Evolutionary conservation across 1,140 invertebrate genomes (phyloP).

Genomic region (Lordiphosa collinella): DNA sequence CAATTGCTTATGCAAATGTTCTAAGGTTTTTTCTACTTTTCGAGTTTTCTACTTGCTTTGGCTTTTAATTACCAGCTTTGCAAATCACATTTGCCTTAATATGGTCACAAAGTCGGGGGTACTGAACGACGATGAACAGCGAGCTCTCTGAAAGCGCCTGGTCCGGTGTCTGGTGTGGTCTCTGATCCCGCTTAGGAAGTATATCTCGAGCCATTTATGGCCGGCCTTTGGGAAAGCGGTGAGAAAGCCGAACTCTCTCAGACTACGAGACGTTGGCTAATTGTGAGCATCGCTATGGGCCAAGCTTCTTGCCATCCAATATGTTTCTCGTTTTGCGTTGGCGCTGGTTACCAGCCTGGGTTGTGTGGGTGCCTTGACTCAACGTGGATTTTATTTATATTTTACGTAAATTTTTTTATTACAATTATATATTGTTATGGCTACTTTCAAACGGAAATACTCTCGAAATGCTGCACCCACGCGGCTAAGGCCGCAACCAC

Average conservation of each 20-base stretch:
- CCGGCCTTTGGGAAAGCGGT: conserved; percentile 54
- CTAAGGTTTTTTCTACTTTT: conserved; percentile 24
- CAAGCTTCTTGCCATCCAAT: conserved; percentile 41
- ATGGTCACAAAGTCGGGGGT: conserved; percentile 54
- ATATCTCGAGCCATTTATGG: conserved; percentile 54
- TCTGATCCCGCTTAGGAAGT: conserved; percentile 56
- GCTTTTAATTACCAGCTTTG: conserved; percentile 70
- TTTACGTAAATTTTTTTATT: conserved; percentile 76
- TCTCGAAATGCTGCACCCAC: conserved; percentile 63
- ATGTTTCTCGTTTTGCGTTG: conserved; percentile 13
- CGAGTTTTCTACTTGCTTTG: conserved; percentile 45
- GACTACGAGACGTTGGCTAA: conserved; percentile 39
- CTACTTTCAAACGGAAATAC: conserved; percentile 74
- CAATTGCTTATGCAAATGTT: conserved; percentile 66
- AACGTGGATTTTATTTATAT: conserved; percentile 73
- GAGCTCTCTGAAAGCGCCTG: not conserved
- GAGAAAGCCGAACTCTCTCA: conserved; percentile 64
- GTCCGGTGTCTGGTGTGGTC: conserved; percentile 3
- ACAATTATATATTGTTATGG: conserved; percentile 70
- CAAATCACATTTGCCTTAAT: conserved; percentile 69
- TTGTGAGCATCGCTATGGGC: conserved; percentile 65
- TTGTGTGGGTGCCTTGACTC: conserved; percentile 38
- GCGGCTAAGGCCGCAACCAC: conserved; percentile 41
- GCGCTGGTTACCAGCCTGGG: conserved; percentile 5
- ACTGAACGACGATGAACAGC: conserved; percentile 16